Percentiles rank a stretch among this genome's conserved stretches.
These are phyloP conservation scores for Macropus fuliginosus DNA, from an alignment of 2,797 vertebrate genomes.

Conservation along the genomic window DNA sequence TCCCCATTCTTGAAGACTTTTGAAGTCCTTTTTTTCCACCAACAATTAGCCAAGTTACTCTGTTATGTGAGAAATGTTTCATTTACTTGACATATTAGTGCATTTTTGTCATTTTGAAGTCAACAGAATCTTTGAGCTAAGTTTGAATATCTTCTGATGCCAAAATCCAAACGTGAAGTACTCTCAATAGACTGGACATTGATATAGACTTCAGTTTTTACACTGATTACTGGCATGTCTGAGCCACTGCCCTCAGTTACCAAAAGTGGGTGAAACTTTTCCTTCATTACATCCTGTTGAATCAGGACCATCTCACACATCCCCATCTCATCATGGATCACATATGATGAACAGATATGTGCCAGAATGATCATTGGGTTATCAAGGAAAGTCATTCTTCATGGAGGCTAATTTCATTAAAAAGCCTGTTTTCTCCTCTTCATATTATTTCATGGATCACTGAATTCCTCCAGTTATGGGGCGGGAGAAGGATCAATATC, in stretches of 20 bases:
- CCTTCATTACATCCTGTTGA: constrained; percentile 97
- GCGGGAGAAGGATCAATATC: background rate
- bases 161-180: constrained; percentile 99
- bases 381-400: constrained; percentile 97
- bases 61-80: constrained; percentile 93
- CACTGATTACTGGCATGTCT: constrained; percentile 86
- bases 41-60: background rate
- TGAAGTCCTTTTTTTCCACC: background rate
- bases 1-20: background rate
- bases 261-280: constrained; percentile 92
- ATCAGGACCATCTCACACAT: constrained; percentile 99
- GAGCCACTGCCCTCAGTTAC: constrained; percentile 88
- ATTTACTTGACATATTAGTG: constrained; percentile 99
- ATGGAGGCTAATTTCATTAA: constrained; percentile 77
- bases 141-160: constrained; percentile 96
- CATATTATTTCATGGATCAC: constrained; percentile 80
- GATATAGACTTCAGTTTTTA: constrained; percentile 92
- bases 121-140: constrained; percentile 98
- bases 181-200: constrained; percentile 98
- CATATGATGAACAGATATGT: constrained; percentile 97
- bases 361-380: constrained; percentile 98
- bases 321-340: constrained; percentile 98
- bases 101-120: constrained; percentile 99
- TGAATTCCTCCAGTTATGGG: background rate
- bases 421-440: constrained; percentile 87